phyloP scores from a whole-genome alignment of 1,140 invertebrate species.

The Drosophila rufa region DNA sequence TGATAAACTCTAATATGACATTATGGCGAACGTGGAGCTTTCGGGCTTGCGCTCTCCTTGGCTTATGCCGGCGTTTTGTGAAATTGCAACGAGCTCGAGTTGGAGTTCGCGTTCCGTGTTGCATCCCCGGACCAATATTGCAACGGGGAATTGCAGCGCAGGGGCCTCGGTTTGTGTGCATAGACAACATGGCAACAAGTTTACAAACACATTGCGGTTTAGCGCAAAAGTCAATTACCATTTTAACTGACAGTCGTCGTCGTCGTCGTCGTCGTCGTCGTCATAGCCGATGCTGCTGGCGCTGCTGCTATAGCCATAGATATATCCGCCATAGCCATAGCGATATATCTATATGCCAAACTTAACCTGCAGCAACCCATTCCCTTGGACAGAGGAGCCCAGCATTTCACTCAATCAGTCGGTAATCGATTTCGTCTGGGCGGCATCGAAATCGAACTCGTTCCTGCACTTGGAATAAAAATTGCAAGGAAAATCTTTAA shows the following conservation, averaged over 20 bases:
- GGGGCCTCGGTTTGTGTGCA: constrained; percentile 22
- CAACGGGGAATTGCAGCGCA: constrained; percentile 30
- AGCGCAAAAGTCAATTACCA: constrained; percentile 81
- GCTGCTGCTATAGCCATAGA: constrained; percentile 13
- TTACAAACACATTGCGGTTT: constrained; percentile 80
- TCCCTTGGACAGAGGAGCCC: constrained; percentile 19
- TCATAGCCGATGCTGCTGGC: constrained; percentile 15
- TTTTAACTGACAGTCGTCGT: constrained; percentile 69
- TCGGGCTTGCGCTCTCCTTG: constrained; percentile 51
- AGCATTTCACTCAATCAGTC: constrained; percentile 72
- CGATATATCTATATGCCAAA: constrained; percentile 48
- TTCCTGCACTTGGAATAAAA: constrained; percentile 10
- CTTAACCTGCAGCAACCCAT: constrained; percentile 34
- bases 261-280: constrained; percentile 16
- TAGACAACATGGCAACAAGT: constrained; percentile 74
- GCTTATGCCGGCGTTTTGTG: constrained; percentile 77
- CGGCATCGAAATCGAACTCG: constrained; percentile 46
- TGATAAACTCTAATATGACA: constrained; percentile 82
- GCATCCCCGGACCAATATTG: constrained; percentile 63
- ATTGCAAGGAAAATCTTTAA: neutral
- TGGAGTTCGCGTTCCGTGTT: constrained; percentile 50
- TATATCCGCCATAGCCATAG: constrained; percentile 32
- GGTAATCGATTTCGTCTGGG: constrained; percentile 78
- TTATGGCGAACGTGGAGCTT: constrained; percentile 49
- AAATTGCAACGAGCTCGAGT: constrained; percentile 64